Base-by-base conservation (phyloP, 2,113 vertebrate genomes). In the Gymnocephalus cernua region DNA sequence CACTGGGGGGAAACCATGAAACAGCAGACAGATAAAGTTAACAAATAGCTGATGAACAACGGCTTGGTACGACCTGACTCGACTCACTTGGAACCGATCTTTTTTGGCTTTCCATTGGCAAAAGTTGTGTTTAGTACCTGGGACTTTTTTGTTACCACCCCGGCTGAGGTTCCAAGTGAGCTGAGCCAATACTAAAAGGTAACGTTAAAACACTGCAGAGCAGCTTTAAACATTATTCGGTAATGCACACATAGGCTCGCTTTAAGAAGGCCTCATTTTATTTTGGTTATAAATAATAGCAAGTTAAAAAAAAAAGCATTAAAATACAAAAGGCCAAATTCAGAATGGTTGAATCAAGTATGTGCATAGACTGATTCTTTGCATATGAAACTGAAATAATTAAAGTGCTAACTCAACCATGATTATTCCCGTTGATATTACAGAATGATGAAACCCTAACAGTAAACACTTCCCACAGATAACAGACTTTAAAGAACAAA, bases 391-490 rank as follows among this genome's bases (percentile, higher is more conserved):
- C 45, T 48, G 14, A 75, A 54, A 44, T 50, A 45, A 58, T 68
- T 1, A 10, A 57, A 48, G 6, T n/a, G 62, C 18, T 82, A 61
- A 66, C 48, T 48, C 1, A 68, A 13, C 41, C 23, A 59, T 1
- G 45, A 57, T 63, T 67, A 16, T 47, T 32, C 1, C 38, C 9
- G 41, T 2, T 9, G 32, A 32, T 29, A 45, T 18, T 9, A 14
- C 12, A 57, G 12, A 27, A 64, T 58, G 32, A 79, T 53, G 2
- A 56, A 75, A 62, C 15, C 51, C 11, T 18, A 4, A 44, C 15
- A 69, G 59, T 59, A 74, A 82, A 80, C 56, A 82, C 14, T 68
- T 41, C 18, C 4, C 70, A 89, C 69, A 79, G n/a, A 64, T 29
- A 45, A 72, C 13, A 58, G 10, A 72, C 23, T 45, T 48, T 8